Evolutionary conservation across 2,113 vertebrate species (phyloP), one percentile per base, ranked within the genome.

Genomic region (Cyprinodon tularosa): DNA sequence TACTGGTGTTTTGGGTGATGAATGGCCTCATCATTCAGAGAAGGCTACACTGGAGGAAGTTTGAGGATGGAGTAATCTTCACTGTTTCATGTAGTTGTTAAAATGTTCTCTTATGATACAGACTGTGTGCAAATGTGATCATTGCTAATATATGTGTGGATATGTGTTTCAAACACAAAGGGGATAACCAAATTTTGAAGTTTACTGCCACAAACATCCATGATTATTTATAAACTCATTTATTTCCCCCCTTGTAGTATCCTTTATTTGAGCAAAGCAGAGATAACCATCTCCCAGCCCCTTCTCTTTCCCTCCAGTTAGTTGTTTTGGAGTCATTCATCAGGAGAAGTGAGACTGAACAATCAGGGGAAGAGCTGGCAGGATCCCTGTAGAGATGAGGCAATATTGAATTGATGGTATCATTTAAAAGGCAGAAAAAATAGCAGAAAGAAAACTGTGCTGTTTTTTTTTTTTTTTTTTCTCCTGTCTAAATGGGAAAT

Each of bases 291-390:
- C 39, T 70, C 40, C 70, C 50, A 15, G 12, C 62, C 45, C 37
- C 13, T 22, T 15, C 42, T 50, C 42, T 77, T 75, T 76, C 61
- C 66, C 47, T 47, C 75, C 72, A 72, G 66, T 82, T 57, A 77
- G 72, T 86, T 88, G 81, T 88, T 83, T 89, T 86, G 81, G 68
- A 81, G 76, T 87, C 82, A 90, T 89, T 89, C 80, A 91, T 91
- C 85, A 89, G 76, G 71, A 85, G 86, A 79, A 86, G 77, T 81
- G 78, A 86, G 66, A 84, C 77, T 72, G 80, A 85, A 76, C 72
- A 78, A 86, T 89, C 79, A 86, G 79, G 62, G 74, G 42, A 86
- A 80, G 72, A 4, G 42, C 78, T 87, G 77, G 80, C 80, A 84
- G 82, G 59, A 85, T 88, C 83, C 78, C 83, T 84, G 76, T 74